A percentile compares a stretch with the other conserved stretches of the same genome.
phyloP scores from a whole-genome alignment of 2,113 vertebrate genomes.

The Ibidorhyncha struthersii region DNA sequence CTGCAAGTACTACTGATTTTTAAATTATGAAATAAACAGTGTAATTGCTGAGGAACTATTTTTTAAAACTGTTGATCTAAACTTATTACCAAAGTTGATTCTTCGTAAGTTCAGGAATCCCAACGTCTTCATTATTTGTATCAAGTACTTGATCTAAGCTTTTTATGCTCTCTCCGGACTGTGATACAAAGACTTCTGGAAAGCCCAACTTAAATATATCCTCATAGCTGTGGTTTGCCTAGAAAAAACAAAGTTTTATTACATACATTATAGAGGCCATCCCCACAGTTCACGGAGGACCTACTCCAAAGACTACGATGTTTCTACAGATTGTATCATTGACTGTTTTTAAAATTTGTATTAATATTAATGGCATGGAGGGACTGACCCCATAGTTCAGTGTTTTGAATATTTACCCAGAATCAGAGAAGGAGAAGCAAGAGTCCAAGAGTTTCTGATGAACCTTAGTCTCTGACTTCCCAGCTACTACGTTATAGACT shows the following conservation, averaged over 20 bases:
- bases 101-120: not conserved
- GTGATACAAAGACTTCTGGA: slow-evolving; percentile 58
- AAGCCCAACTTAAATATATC: slow-evolving; percentile 65
- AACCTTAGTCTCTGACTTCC: not conserved
- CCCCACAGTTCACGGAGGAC: not conserved
- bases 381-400: not conserved
- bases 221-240: slow-evolving; percentile 57
- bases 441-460: not conserved
- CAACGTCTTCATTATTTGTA: slow-evolving; percentile 5
- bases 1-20: not conserved
- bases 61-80: not conserved
- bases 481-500: not conserved
- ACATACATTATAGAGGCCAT: not conserved
- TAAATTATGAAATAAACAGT: not conserved
- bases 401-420: not conserved
- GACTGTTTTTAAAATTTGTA: not conserved
- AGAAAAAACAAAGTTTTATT: not conserved
- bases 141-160: slow-evolving; percentile 53
- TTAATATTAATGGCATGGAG: not conserved
- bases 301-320: not conserved
- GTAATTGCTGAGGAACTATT: not conserved
- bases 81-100: slow-evolving; percentile 63
- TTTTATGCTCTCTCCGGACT: slow-evolving; percentile 37
- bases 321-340: not conserved
- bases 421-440: not conserved